Conservation (phyloP, 2,888 invertebrate species). For the Pyrrhosoma nymphula region DNA sequence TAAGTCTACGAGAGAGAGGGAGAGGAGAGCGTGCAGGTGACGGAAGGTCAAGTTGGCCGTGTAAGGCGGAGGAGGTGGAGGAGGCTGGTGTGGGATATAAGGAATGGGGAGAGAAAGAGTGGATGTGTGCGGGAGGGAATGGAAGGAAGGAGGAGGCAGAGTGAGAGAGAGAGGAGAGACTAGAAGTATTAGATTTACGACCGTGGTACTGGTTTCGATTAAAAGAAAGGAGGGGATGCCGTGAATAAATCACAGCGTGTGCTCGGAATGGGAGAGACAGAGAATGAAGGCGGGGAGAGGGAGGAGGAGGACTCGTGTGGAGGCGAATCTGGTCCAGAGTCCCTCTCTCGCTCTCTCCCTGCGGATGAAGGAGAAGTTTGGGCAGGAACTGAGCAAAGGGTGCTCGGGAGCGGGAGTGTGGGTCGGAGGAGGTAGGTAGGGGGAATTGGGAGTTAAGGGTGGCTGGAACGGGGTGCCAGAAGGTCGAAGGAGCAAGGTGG, state of each 20-base stretch:
- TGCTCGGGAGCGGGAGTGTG: background rate
- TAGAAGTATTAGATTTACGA: constrained; percentile 41
- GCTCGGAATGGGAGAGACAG: constrained; percentile 24
- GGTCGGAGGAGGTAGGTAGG: background rate
- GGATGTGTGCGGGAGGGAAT: background rate
- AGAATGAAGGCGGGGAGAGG: background rate
- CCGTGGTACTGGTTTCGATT: constrained; percentile 66
- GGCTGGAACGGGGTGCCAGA: background rate
- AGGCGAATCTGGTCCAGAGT: constrained; percentile 26
- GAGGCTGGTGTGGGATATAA: background rate
- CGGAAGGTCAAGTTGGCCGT: constrained; percentile 65
- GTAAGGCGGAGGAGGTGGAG: background rate
- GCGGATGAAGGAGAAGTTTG: background rate
- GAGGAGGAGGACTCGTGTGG: background rate
- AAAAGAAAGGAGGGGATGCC: constrained; percentile 55
- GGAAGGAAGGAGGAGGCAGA: background rate
- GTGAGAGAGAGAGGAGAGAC: background rate
- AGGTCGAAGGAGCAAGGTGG: background rate
- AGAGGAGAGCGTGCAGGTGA: constrained; percentile 56
- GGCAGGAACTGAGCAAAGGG: constrained; percentile 22
- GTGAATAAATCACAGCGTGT: constrained; percentile 67
- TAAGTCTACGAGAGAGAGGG: constrained; percentile 26
- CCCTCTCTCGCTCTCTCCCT: background rate
- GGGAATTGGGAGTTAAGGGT: background rate
- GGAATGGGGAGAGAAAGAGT: constrained; percentile 4